Evolutionary conservation across 2,888 invertebrate genomes (phyloP).

Genomic region (Macrophya alboannulata): DNA sequence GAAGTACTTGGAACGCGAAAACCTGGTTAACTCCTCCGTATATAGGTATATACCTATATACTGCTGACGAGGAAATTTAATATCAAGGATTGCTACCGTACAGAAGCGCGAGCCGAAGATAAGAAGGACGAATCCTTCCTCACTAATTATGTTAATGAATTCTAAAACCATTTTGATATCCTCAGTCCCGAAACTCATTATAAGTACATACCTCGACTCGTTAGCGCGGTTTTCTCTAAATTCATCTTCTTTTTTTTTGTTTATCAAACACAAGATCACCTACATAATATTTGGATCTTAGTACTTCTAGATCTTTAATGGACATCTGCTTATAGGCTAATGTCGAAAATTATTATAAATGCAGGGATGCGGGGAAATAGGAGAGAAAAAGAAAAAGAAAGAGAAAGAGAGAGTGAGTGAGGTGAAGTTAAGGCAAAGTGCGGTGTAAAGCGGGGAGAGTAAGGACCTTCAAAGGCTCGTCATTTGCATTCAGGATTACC

Average conservation of each 20-base stretch:
- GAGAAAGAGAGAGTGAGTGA: not conserved
- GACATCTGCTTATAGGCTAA: not conserved
- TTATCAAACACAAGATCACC: not conserved
- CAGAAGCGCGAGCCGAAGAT: constrained; percentile 5
- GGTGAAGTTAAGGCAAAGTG: constrained; percentile 8
- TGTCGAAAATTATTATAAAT: not conserved
- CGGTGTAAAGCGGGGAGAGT: not conserved
- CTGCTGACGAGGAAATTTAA: constrained; percentile 45
- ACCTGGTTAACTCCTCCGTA: constrained; percentile 44
- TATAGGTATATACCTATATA: too few species aligned
- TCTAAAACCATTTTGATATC: constrained; percentile 30
- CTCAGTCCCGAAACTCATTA: constrained; percentile 2
- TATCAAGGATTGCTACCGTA: constrained; percentile 31
- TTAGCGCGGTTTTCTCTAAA: not conserved
- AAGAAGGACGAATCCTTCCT: constrained; percentile 31
- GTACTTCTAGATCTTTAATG: not conserved
- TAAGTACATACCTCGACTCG: not conserved
- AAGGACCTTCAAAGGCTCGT: constrained; percentile 72
- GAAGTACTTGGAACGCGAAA: constrained; percentile 46
- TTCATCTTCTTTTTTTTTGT: not conserved
- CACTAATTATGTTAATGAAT: constrained; percentile 47
- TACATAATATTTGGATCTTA: not conserved
- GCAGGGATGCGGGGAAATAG: not conserved
- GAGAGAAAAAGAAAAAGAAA: not conserved
- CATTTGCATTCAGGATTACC: constrained; percentile 73